phyloP scores from a whole-genome alignment of 2,888 invertebrate species.

The Hypsopygia costalis region DNA sequence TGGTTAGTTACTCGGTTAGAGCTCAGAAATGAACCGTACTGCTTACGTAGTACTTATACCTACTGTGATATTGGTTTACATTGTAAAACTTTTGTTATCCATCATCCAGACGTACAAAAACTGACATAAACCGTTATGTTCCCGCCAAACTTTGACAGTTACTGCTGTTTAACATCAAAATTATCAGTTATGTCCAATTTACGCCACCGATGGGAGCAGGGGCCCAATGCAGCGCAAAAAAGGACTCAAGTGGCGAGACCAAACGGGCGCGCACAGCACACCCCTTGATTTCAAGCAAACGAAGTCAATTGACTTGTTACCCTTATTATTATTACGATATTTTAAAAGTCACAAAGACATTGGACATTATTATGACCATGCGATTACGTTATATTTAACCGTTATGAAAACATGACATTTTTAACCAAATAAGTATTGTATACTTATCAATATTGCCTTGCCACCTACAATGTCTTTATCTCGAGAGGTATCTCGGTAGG shows the following conservation, averaged over 20 bases:
- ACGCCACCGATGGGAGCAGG: conserved; percentile 32
- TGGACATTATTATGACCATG: conserved; percentile 8
- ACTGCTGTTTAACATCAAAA: conserved; percentile 76
- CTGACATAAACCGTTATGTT: conserved; percentile 63
- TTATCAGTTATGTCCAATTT: conserved; percentile 71
- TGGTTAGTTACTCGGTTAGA: too few relatives aligned
- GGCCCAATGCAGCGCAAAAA: conserved; percentile 50
- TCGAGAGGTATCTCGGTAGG: background rate
- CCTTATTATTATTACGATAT: conserved; percentile 47
- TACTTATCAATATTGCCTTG: background rate
- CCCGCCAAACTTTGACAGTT: conserved; percentile 58
- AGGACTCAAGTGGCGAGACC: conserved; percentile 52
- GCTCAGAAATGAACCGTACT: too few relatives aligned
- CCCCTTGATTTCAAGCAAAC: conserved; percentile 34
- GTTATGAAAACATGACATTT: too few relatives aligned
- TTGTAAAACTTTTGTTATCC: conserved; percentile 35
- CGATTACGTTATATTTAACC: background rate
- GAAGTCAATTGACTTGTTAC: conserved; percentile 67
- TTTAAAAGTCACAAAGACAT: conserved; percentile 13
- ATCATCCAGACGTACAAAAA: conserved; percentile 50
- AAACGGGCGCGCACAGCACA: conserved; percentile 36
- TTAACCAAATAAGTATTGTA: background rate
- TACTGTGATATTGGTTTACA: too few relatives aligned
- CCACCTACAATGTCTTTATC: conserved; percentile 6
- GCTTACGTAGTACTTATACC: too few relatives aligned